Percentiles rank a stretch among this genome's conserved stretches.
phyloP scores from a whole-genome alignment of 2,888 invertebrate genomes.

The Siphonodentalium dalli region DNA sequence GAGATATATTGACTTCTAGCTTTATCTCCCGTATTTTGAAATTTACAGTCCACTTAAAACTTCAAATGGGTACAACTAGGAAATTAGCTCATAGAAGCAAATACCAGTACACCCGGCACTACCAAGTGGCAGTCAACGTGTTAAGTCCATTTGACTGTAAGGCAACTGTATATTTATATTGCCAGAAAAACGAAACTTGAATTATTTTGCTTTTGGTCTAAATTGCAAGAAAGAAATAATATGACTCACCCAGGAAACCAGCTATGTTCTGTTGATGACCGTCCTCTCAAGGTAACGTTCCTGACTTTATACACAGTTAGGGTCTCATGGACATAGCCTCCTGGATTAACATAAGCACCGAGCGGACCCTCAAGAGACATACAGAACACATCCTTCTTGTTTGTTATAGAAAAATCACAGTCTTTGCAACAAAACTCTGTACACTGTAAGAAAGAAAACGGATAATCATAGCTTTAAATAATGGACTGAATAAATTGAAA shows the following conservation, averaged over 20 bases:
- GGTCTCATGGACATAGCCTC: conserved; percentile 82
- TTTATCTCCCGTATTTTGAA: too few species aligned
- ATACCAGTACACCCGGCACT: too few species aligned
- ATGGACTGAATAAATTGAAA: not conserved
- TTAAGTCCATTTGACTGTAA: too few species aligned
- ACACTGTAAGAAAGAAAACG: conserved; percentile 46
- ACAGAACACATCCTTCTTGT: conserved; percentile 76
- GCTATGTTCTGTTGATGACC: conserved; percentile 76
- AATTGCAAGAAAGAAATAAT: not conserved
- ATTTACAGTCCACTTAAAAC: too few species aligned
- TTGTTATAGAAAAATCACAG: conserved; percentile 54
- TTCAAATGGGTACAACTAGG: too few species aligned
- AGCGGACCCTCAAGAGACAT: conserved; percentile 82
- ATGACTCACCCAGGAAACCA: conserved; percentile 87
- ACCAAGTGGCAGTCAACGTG: too few species aligned
- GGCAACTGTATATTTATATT: too few species aligned
- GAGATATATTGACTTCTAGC: too few species aligned
- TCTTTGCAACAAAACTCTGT: conserved; percentile 67
- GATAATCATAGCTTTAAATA: not conserved
- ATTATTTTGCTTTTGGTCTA: not conserved
- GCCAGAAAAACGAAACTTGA: too few species aligned
- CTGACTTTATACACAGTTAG: conserved; percentile 70
- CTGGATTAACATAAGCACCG: conserved; percentile 81
- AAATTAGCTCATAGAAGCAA: too few species aligned
- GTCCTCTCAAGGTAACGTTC: conserved; percentile 65